Evolutionary conservation across 2,797 vertebrate species (phyloP), one percentile per base, ranked within the genome.

Genomic region (Urosaurus nigricauda): DNA sequence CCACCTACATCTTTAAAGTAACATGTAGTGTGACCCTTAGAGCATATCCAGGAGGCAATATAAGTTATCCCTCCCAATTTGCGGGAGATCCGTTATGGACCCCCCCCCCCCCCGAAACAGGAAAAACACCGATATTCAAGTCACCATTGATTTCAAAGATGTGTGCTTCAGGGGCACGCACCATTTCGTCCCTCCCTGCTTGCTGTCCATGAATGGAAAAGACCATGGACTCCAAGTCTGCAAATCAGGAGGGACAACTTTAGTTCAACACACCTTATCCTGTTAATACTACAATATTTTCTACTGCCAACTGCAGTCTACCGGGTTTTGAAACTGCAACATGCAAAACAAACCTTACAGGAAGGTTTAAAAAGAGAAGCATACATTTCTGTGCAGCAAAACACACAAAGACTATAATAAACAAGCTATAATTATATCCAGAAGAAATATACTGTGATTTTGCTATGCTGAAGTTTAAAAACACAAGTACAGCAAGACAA

Each of bases 341-440:
- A 5, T 81, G 40, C 65, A 89, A 90, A 84, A 93, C 71, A 0
- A 74, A 90, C 84, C 5, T 75, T 87, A 60, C 47, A 87, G 83
- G 32, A 11, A 79, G 71, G 91, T 92, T 92, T 92, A 86, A 91
- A 94, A 68, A 91, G 71, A 5, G 88, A 65, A 32, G 88, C 2
- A 65, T 43, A 86, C 90, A 70, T 43, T 78, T 84, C 37, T 80
- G 68, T 70, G 60, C 32, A 32, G 40, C 94, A 91, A 21, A 79
- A 51, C 21, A 21, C 21, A 80, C 88, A 95, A 0, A 0, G 60
- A 85, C 47, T 92, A 2, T 0, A 92, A 71, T 68, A 92, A 93
- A 70, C 68, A 92, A 94, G 68, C 86, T 93, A 21, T 77, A 94
- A 92, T n/a, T 93, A 24, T 73, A 35, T 32, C 78, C 86, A 85